phyloP scores from a whole-genome alignment of 1,140 invertebrate species.

The Dinoponera quadriceps region DNA sequence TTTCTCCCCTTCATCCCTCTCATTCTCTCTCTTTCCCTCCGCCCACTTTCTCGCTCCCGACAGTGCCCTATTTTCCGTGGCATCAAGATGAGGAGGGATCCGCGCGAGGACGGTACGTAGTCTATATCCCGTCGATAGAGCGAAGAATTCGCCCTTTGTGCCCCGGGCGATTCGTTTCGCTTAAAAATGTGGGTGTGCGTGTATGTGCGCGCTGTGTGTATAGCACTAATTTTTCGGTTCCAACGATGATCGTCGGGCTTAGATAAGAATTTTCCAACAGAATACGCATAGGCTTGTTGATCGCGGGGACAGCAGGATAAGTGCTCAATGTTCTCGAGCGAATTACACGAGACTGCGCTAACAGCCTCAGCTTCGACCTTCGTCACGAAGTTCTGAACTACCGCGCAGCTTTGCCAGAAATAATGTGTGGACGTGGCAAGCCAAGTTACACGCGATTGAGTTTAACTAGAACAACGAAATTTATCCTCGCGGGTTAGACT shows the following conservation, averaged over 20 bases:
- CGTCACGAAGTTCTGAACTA: conserved; percentile 54
- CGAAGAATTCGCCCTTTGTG: not conserved
- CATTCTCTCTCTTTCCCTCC: conserved; percentile 7
- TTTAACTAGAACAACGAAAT: conserved; percentile 17
- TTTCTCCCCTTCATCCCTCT: conserved; percentile 52
- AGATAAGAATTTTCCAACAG: conserved; percentile 2
- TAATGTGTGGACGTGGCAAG: conserved; percentile 46
- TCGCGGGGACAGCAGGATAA: conserved; percentile 7
- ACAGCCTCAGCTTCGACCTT: conserved; percentile 29
- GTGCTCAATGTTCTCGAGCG: conserved; percentile 43
- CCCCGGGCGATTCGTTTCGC: not conserved
- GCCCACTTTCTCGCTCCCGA: not conserved
- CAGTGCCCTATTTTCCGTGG: not conserved
- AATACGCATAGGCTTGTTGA: conserved; percentile 9
- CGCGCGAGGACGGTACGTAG: not conserved
- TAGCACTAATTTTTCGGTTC: not conserved
- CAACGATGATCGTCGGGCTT: not conserved
- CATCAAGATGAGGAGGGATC: conserved; percentile 1
- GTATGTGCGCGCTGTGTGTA: not conserved
- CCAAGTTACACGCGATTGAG: conserved; percentile 45
- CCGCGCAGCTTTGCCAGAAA: conserved; percentile 39
- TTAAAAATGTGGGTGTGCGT: not conserved
- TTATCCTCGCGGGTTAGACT: conserved; percentile 7
- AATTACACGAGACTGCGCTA: conserved; percentile 40
- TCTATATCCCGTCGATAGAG: not conserved